These are phyloP conservation scores for Drosophila bipectinata DNA, from an alignment of 1,140 invertebrate species.

Conservation along the genomic window DNA sequence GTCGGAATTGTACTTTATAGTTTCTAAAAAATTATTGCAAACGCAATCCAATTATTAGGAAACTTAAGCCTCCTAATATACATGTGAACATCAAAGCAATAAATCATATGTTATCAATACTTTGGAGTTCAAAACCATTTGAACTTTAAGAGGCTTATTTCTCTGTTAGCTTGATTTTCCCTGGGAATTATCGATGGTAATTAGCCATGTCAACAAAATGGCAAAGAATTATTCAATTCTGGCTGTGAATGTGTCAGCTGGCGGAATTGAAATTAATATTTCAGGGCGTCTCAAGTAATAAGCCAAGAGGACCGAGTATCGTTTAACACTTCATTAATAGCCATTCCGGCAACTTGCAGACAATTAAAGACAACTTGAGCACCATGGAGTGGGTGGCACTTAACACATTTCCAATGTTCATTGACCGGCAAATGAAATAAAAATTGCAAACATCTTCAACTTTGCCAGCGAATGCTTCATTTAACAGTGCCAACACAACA, in stretches of 20 bases:
- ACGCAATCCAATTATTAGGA: not conserved
- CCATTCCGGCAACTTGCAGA: conserved; percentile 72
- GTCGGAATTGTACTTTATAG: not conserved
- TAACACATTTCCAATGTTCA: conserved; percentile 80
- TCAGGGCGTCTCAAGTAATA: conserved; percentile 34
- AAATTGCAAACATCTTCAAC: conserved; percentile 79
- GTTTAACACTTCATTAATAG: conserved; percentile 78
- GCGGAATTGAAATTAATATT: conserved; percentile 49
- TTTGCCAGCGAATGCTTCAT: conserved; percentile 72
- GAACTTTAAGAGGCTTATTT: conserved; percentile 29
- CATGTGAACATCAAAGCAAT: conserved; percentile 29
- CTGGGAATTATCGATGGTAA: conserved; percentile 34
- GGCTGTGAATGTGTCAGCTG: conserved; percentile 48
- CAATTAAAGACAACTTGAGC: conserved; percentile 66
- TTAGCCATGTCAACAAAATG: conserved; percentile 40
- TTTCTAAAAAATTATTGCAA: not conserved
- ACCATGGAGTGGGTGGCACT: conserved; percentile 37
- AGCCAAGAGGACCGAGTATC: conserved; percentile 17
- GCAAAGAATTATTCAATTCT: conserved; percentile 32
- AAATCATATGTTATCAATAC: conserved; percentile 15
- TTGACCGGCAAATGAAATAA: conserved; percentile 80
- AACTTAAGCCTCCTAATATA: not conserved
- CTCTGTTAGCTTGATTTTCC: conserved; percentile 16
- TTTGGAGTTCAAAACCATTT: not conserved
- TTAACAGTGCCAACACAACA: conserved; percentile 61